phyloP scores from a whole-genome alignment of 2,888 invertebrate genomes.

The Blomia tropicalis region DNA sequence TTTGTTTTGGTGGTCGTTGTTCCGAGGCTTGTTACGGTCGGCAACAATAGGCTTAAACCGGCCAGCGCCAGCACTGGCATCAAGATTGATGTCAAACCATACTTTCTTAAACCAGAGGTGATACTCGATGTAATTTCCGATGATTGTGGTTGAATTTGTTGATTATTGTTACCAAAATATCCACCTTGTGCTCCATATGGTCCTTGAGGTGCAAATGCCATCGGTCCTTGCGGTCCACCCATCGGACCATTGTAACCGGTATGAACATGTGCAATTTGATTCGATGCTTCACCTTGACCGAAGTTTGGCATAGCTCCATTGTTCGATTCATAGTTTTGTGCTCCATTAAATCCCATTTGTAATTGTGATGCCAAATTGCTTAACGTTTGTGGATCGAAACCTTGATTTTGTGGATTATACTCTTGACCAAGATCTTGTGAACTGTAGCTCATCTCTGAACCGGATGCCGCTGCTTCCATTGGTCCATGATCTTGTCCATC shows the following conservation, averaged over 20 bases:
- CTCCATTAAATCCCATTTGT: slow-evolving; percentile 20
- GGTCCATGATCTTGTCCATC: slow-evolving; percentile 13
- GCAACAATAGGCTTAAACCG: slow-evolving; percentile 30
- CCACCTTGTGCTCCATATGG: slow-evolving; percentile 10
- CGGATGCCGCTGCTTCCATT: slow-evolving; percentile 22
- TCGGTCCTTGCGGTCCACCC: slow-evolving; percentile 10
- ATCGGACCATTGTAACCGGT: not conserved
- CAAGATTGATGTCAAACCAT: slow-evolving; percentile 30
- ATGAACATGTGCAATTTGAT: slow-evolving; percentile 7
- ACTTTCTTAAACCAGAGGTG: slow-evolving; percentile 22
- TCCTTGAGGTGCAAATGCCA: slow-evolving; percentile 8
- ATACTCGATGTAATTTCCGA: slow-evolving; percentile 20
- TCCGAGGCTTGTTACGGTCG: slow-evolving; percentile 29
- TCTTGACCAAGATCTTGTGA: slow-evolving; percentile 23
- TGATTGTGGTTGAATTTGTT: slow-evolving; percentile 17
- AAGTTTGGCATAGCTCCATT: not conserved
- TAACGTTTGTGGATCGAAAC: slow-evolving; percentile 22
- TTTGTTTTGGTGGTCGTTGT: slow-evolving; percentile 27
- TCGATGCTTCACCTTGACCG: slow-evolving; percentile 15
- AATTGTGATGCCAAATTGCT: slow-evolving; percentile 24
- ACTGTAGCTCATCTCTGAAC: slow-evolving; percentile 24
- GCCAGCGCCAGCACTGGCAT: slow-evolving; percentile 31
- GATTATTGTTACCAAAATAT: not conserved
- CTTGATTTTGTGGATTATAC: slow-evolving; percentile 11
- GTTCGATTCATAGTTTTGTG: slow-evolving; percentile 16